Base-by-base conservation (phyloP, 1,140 invertebrate genomes). In the Hydropsyche tenuis region DNA sequence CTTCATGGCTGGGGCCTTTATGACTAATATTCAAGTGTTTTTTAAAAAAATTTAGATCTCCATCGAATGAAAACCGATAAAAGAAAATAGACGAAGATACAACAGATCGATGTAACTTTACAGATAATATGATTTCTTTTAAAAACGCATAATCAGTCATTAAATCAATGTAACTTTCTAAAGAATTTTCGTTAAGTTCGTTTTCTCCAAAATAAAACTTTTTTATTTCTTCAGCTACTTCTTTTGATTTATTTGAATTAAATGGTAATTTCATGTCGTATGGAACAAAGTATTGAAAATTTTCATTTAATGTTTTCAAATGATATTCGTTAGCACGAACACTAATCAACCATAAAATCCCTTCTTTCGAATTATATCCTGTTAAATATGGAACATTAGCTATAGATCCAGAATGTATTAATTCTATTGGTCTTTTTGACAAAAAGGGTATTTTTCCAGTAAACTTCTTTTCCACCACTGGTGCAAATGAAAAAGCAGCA, bases 51-150 rank as follows among this genome's bases (percentile, higher is more conserved):
- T 86, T 85, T 43, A 84, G 77, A 20, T 82, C 81, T 0, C 84
- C 84, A 6, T 83, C 79, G 62, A 84, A 84, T 74, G 82, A 82
- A 75, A 86, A 85, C 43, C 81, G 82, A 74, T 85, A 86, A 20
- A 80, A 83, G 56, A 84, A 86, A 18, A 85, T 79, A 0, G 84
- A 82, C 27, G 81, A 80, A 80, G 0, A 81, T 70, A n/a, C 42
- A 14, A 6, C 7, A 5, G 45, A 18, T 25, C 45, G 42, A 11
- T 83, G 74, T 42, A 82, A 80, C 64, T 82, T 79, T 0, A 82
- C 76, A 30, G 82, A 80, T 79, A 81, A 81, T 53, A 83, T 79
- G 0, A 80, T 81, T 37, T 81, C 80, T 0, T 82, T 60, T 23
- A 81, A 81, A 22, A 84, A 74, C 0, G 80, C 25, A n/a, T 78